Evolutionary conservation across 2,888 invertebrate genomes (phyloP), one percentile per base, ranked within the genome.

Genomic region (Mythimna ferrago): DNA sequence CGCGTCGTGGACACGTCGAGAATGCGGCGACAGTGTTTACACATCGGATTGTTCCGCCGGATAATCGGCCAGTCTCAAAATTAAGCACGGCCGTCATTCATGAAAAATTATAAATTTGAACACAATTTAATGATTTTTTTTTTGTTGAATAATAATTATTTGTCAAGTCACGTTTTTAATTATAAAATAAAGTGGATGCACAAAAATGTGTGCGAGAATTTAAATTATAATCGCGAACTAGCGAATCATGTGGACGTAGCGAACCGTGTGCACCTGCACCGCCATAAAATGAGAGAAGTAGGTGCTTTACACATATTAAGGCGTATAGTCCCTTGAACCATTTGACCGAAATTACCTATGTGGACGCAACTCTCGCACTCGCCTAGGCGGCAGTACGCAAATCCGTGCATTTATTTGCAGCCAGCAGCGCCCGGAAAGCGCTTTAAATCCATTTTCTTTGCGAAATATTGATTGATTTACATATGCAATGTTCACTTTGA

Each of bases 31-130:
- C 92, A 89, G 86, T 95, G 95, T 96, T 96, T 96, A 93, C 94
- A 83, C 91, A 91, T 91, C 90, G 91, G 92, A 94, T 95, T 92
- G 92, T 93, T 88, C 90, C 83, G 84, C 82, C 85, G 84, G 90
- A 93, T 95, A 95, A 95, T 95, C 95, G 93, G 88, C 78, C 81
- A 83, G 86, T 84, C 86, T 87, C 81, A 89, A 92, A 91, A 90
- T 89, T 89, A 90, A 92, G 94, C 95, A 95, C 94, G 95, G 92
- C 89, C 86, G 86, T 88, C 91, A 93, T 95, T 94, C 93, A 93
- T 85, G 84, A 88, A 82, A 84, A 79, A 83, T 79, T 77, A 76
- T 82, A 86, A 82, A 73, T 70, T 80, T 80, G 74, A 82, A 78
- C 76, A 76, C 32, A 41, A 65, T 66, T 72, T 71, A 76, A 86